A percentile compares a stretch with the other conserved stretches of the same genome.
phyloP scores from a whole-genome alignment of 2,888 invertebrate genomes.

The Charanyca ferruginea region DNA sequence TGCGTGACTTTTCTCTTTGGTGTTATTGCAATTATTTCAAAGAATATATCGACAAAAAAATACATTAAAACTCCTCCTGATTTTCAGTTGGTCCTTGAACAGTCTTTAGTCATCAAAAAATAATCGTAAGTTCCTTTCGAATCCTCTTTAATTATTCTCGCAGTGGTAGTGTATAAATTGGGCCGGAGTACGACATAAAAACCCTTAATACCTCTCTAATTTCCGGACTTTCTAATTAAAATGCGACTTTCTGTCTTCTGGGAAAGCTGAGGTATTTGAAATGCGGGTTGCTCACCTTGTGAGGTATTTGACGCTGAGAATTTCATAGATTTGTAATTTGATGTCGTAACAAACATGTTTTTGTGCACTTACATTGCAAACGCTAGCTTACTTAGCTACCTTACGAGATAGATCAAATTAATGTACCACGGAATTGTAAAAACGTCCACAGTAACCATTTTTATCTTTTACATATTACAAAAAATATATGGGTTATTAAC shows the following conservation, averaged over 20 bases:
- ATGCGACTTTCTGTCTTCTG: slow-evolving; percentile 27
- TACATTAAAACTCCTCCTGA: slow-evolving; percentile 5
- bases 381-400: too few relatives aligned
- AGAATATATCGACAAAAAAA: slow-evolving; percentile 18
- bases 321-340: too few relatives aligned
- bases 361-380: too few relatives aligned
- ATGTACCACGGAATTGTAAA: too few relatives aligned
- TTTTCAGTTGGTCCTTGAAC: slow-evolving; percentile 12
- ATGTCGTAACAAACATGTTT: too few relatives aligned
- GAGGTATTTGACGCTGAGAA: not conserved
- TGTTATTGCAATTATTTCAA: not conserved
- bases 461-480: too few relatives aligned
- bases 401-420: too few relatives aligned
- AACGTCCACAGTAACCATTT: too few relatives aligned
- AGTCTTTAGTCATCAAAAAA: slow-evolving; percentile 21
- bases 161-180: slow-evolving; percentile 22
- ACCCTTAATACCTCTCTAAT: slow-evolving; percentile 33
- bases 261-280: slow-evolving; percentile 24
- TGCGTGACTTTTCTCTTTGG: not conserved
- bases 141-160: slow-evolving; percentile 40
- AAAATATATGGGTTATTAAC: too few relatives aligned
- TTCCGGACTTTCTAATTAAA: slow-evolving; percentile 51
- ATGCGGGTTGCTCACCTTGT: slow-evolving; percentile 1
- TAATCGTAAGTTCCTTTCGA: slow-evolving; percentile 8
- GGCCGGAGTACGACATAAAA: slow-evolving; percentile 41